Evolutionary conservation across 2,113 vertebrate genomes (phyloP), one percentile per base, ranked within the genome.

Genomic region (Gorsachius goisagi): DNA sequence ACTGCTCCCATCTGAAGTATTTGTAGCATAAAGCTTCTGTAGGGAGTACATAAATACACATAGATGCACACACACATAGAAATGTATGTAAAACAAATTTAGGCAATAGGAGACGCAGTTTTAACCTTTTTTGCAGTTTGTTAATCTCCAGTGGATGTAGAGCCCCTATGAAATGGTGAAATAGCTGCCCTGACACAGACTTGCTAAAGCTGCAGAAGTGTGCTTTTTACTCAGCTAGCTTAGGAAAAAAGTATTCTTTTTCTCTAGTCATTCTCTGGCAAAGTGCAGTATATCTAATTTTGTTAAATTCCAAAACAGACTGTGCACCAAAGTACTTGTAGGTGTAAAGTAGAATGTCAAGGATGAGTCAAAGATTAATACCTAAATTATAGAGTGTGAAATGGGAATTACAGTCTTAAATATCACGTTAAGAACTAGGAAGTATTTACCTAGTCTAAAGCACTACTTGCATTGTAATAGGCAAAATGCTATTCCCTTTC

Each of bases 341-440:
- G 98, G 98, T 98, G 98, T 97, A 90, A 96, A 95, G 62, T 9
- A 96, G 97, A 98, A 98, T 98, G 98, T 98, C 98, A 98, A 87
- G 91, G 95, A 97, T 98, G 97, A 98, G 96, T 98, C 98, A 98
- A 98, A 97, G 96, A 98, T 98, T 98, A 98, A 97, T 98, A 97
- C 88, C 96, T 97, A 98, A 97, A 98, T 98, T 98, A 97, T 16
- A 98, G 96, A 93, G 88, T 88, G 67, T 89, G 92, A 96, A 96
- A 93, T 93, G 75, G 87, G 97, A 97, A 96, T 96, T 96, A 75
- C 67, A 91, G 76, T 90, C 87, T 97, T 97, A 82, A 96, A 97
- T 97, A 96, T 93, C 95, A 97, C 5, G 14, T 96, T 95, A 87
- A 84, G 77, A 92, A 97, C 85, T 79, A 96, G 93, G 88, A 97